Evolutionary conservation across 92 coral and sea anemone species (phyloP).

Genomic region (Isaurus tuberculatus): DNA sequence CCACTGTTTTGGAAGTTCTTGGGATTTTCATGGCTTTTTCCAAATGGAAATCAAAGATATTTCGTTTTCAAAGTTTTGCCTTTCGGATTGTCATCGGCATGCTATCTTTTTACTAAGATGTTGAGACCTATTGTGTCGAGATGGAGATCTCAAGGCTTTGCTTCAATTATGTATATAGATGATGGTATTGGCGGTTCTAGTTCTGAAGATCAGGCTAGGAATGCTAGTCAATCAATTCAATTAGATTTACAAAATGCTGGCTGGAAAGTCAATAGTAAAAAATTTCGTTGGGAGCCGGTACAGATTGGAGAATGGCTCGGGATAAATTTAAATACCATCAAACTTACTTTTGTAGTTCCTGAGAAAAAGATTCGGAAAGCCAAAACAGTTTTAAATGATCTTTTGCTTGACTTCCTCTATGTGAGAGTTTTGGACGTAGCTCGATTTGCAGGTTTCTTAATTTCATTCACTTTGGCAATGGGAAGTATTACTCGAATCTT

Average conservation of each 20-base stretch:
- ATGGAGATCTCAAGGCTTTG: conserved; percentile 51
- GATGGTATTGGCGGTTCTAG: conserved; percentile 45
- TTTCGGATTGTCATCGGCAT: conserved; percentile 14
- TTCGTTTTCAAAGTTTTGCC: background rate
- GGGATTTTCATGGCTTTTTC: background rate
- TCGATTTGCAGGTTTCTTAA: conserved; percentile 14
- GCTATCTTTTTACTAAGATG: conserved; percentile 8
- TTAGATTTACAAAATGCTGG: conserved; percentile 40
- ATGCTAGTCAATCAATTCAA: background rate
- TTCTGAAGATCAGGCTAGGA: background rate
- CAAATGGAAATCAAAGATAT: background rate
- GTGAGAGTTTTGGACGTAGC: background rate
- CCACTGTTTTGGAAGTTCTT: background rate
- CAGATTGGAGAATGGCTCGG: conserved; percentile 58
- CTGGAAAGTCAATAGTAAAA: conserved; percentile 33
- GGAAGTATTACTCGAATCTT: conserved; percentile 19
- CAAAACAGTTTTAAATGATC: background rate
- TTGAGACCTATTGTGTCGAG: conserved; percentile 14
- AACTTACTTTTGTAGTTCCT: background rate
- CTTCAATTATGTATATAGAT: conserved; percentile 60
- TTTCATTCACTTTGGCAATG: conserved; percentile 26
- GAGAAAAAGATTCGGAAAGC: conserved; percentile 14
- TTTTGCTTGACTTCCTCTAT: background rate
- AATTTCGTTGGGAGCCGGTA: conserved; percentile 40
- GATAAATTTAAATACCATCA: background rate